Evolutionary conservation across 2,113 vertebrate genomes (phyloP), one percentile per base, ranked within the genome.

Genomic region (Mixornis gularis): DNA sequence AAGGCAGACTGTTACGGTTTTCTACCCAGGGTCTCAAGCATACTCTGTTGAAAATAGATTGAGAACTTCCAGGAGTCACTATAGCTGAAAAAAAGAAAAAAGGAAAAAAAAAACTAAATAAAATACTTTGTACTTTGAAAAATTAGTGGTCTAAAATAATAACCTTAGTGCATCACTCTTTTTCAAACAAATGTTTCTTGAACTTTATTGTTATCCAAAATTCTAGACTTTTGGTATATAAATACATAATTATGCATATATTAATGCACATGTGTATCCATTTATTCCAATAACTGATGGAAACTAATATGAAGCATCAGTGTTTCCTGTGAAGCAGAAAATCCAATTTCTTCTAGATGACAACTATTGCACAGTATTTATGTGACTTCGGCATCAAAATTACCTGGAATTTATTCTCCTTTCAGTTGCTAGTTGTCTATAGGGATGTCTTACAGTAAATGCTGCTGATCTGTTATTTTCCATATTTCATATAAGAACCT

Each of bases 241-340:
- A 90, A 90, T 20, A 48, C 7, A 43, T 76, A 56, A 59, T 59
- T 80, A 73, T 26, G 7, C 56, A 13, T 79, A 56, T 80, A 60
- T 69, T 64, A 77, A 78, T 41, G 34, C 66, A 58, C 30, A 27
- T 18, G 13, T 84, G 16, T 70, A 84, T 56, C 36, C 30, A 73
- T 73, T 79, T 89, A 43, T 87, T 84, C 48, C 43, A 81, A 12
- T 63, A 89, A 81, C 52, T 87, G 56, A 78, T 78, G 49, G 48
- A 84, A 96, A 59, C 20, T 27, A 78, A 49, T 87, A 66, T 17
- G 26, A 92, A 84, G 10, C 48, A 51, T 46, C 55, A 83, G 29
- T 84, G 38, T 88, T 89, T 89, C 56, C 46, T 74, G 17, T 86
- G 83, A 88, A 92, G 60, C 65, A 90, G 77, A 93, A 95, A 96